Conservation (phyloP, 2,797 vertebrate species). For the Oreochromis mossambicus region DNA sequence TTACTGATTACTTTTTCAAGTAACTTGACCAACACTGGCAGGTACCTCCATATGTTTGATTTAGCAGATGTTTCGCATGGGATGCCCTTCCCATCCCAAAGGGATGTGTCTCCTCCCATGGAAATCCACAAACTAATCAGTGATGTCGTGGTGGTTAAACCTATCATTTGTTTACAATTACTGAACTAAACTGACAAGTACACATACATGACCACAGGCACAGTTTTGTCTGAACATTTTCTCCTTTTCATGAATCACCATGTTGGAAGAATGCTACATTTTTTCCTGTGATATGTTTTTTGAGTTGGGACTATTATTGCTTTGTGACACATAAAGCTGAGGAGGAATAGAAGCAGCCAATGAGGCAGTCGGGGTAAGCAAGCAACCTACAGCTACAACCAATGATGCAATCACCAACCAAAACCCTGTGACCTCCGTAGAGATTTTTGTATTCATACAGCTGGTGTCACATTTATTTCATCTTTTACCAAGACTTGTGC, state of each 20-base stretch:
- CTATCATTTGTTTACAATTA: no score
- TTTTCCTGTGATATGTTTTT: no score
- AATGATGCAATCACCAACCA: background rate
- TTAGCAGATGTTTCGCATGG: background rate
- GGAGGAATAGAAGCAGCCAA: background rate
- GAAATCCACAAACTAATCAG: background rate
- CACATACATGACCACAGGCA: no score
- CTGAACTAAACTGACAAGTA: no score
- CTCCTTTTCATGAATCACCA: no score
- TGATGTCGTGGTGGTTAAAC: no score
- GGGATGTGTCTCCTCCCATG: background rate
- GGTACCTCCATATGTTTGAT: background rate
- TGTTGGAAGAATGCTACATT: no score
- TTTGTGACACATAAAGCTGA: background rate
- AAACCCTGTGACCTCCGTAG: background rate
- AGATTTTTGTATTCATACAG: background rate
- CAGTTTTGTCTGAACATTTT: no score
- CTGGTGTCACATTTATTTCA: background rate
- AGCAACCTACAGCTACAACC: background rate
- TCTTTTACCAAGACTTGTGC: background rate
- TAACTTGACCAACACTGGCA: no score
- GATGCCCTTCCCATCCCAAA: background rate
- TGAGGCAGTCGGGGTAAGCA: background rate
- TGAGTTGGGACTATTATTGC: background rate
- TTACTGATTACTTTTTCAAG: no score